Evolutionary conservation across 2,797 vertebrate genomes (phyloP), one percentile per base, ranked within the genome.

Genomic region (Crax fasciolata): DNA sequence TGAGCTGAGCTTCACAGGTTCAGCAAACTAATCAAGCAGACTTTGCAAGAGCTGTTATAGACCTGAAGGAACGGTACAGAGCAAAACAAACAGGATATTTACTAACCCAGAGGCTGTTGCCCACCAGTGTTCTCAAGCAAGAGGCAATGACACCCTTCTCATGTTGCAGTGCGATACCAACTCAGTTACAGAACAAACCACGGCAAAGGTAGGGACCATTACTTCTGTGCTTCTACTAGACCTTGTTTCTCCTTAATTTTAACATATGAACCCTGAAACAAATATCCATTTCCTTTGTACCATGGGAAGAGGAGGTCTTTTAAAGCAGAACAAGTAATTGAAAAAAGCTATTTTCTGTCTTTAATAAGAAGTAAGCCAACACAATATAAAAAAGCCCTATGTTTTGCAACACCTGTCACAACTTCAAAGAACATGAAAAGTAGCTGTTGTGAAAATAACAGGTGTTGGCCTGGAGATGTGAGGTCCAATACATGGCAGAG

Each of bases 261-360:
- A 93, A 87, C 79, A 88, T 84, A 81, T 68, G 91, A 95, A 96
- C 89, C 78, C 78, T 93, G 86, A 89, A 94, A 90, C 65, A 96
- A 95, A 94, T 95, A 90, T 18, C 84, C 78, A 92, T 94, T 96
- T 93, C 90, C 90, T 96, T 94, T 94, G 86, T 96, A 72, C 81
- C 70, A 87, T 28, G 57, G 68, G 68, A 93, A 95, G 75, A 89
- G 44, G n/a, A 83, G 85, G 67, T 71, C 67, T 95, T 95, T 93
- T 90, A 85, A 93, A 94, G 87, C 66, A 94, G 43, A 93, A 86
- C 48, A 66, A 84, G 91, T 94, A 97, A 96, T 96, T 95, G 94
- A 87, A 96, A 97, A 95, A 97, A 95, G 95, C 78, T 94, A 96
- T 95, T 96, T 93, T 96, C 95, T 96, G 93, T 86, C 94, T 97